Percentiles rank a stretch among this genome's conserved stretches.
Conservation (phyloP, 2,797 vertebrate species). For the Lepidocolaptes lacrymiger region DNA sequence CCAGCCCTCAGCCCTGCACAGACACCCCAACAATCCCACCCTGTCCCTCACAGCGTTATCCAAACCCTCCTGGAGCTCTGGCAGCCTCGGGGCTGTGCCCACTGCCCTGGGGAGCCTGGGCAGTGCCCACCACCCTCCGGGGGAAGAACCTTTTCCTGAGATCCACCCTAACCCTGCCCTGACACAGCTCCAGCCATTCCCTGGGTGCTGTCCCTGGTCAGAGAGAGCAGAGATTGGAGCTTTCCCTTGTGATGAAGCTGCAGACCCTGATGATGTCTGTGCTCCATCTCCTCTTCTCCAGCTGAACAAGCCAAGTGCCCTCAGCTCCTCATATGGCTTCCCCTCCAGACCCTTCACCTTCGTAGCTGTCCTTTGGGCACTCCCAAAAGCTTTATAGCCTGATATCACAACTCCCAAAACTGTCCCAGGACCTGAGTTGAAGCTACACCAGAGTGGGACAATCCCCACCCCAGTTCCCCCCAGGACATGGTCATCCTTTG, state of each 20-base stretch:
- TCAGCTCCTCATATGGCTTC: not conserved
- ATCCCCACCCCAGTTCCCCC: not conserved
- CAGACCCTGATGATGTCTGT: not conserved
- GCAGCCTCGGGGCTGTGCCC: accelerated
- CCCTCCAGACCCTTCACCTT: not conserved
- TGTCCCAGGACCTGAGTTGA: not conserved
- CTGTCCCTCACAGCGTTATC: accelerated
- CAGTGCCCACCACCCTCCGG: not conserved
- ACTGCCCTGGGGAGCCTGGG: not conserved
- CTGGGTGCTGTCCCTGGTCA: not conserved
- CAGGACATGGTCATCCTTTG: not conserved
- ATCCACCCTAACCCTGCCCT: accelerated
- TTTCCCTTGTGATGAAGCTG: not conserved
- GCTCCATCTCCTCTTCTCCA: not conserved
- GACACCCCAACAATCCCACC: not conserved
- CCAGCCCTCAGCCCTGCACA: not conserved
- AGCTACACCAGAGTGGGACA: not conserved
- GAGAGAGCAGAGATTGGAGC: not conserved
- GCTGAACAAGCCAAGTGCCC: not conserved
- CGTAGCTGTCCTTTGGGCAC: not conserved
- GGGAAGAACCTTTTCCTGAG: not conserved
- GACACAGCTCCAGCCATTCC: accelerated
- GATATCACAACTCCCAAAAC: not conserved
- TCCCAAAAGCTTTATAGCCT: not conserved
- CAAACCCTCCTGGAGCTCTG: not conserved